Percentiles rank a stretch among this genome's conserved stretches.
Evolutionary conservation across 2,888 invertebrate species (phyloP).

Genomic region (Drosophila eohydei): DNA sequence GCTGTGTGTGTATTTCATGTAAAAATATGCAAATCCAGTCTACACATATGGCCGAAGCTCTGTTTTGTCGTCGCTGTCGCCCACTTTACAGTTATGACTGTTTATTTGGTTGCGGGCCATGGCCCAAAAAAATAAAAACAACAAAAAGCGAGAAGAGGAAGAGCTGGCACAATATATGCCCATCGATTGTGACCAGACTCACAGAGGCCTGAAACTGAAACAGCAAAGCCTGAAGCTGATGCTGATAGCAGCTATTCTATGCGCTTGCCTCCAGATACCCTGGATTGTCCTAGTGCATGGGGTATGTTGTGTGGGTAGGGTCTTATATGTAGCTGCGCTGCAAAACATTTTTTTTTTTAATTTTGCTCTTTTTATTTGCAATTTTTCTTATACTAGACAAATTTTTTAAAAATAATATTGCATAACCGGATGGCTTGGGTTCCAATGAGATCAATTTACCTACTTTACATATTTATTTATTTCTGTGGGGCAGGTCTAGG

Average conservation of each 20-base stretch:
- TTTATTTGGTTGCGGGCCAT: constrained; percentile 66
- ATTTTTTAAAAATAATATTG: too few relatives aligned
- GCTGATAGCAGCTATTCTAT: constrained; percentile 23
- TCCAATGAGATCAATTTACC: too few relatives aligned
- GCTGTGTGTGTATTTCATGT: constrained; percentile 50
- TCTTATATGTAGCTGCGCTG: not conserved
- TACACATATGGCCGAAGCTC: constrained; percentile 71
- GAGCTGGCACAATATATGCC: constrained; percentile 41
- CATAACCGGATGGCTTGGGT: too few relatives aligned
- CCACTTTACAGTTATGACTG: constrained; percentile 77
- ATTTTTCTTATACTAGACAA: too few relatives aligned
- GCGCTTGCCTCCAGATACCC: constrained; percentile 26
- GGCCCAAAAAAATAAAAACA: constrained; percentile 34
- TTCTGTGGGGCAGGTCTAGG: too few relatives aligned
- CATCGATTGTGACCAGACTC: constrained; percentile 59
- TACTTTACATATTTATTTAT: too few relatives aligned
- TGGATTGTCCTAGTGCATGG: not conserved
- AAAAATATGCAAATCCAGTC: constrained; percentile 79
- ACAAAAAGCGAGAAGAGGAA: constrained; percentile 1
- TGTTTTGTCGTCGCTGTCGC: constrained; percentile 65
- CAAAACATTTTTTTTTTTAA: too few relatives aligned
- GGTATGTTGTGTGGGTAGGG: not conserved
- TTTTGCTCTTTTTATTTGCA: too few relatives aligned
- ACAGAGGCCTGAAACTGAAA: constrained; percentile 25
- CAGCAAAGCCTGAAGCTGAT: constrained; percentile 15